Percentiles rank a stretch among this genome's conserved stretches.
Conservation (phyloP, 2,113 vertebrate genomes). For the Burhinus bistriatus region DNA sequence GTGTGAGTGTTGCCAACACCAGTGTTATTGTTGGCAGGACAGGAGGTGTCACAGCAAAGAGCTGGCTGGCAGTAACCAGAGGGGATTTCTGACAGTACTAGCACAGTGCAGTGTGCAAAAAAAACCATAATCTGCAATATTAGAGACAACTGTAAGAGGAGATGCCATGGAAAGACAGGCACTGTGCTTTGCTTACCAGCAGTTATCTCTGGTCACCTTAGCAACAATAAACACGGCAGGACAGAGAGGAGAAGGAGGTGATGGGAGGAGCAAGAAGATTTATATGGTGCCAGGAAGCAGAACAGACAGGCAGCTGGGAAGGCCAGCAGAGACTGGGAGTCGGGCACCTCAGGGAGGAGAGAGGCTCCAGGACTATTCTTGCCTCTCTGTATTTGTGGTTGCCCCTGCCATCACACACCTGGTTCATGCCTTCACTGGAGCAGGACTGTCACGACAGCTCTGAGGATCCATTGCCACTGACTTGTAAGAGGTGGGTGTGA, state of each 20-base stretch:
- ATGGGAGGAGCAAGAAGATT: background rate
- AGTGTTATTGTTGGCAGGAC: background rate
- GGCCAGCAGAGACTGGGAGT: background rate
- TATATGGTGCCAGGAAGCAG: background rate
- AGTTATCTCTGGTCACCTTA: background rate
- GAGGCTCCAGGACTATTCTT: background rate
- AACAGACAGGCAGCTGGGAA: background rate
- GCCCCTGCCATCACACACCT: background rate
- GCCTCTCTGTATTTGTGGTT: background rate
- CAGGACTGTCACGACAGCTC: background rate
- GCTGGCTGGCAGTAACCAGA: background rate
- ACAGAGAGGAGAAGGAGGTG: background rate
- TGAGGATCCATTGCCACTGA: background rate
- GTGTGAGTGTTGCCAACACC: background rate
- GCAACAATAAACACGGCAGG: fast-evolving
- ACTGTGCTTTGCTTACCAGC: background rate
- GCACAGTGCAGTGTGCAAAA: background rate
- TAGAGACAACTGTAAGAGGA: background rate
- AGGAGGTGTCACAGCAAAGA: background rate
- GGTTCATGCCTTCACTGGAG: background rate
- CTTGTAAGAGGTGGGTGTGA: background rate
- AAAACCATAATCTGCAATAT: background rate
- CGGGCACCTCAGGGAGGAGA: background rate
- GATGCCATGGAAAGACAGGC: background rate
- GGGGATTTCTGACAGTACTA: background rate